Percentiles rank a stretch among this genome's conserved stretches.
Conservation (phyloP, 2,888 invertebrate genomes). For the Orthosia incerta region DNA sequence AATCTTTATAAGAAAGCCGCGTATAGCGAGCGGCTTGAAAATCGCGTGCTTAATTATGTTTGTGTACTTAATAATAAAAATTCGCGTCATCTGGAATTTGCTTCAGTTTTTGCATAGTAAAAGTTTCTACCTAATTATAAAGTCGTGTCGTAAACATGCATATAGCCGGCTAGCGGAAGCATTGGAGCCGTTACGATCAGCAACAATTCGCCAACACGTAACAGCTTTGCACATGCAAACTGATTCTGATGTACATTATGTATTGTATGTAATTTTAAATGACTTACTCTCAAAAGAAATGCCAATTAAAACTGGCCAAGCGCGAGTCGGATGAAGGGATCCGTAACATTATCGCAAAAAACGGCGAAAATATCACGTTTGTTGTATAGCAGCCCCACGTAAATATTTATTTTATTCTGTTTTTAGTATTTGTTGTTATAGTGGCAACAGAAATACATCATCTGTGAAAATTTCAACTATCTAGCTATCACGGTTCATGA, state of each 20-base stretch:
- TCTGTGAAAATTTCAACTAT: no score
- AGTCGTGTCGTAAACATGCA: conserved; percentile 71
- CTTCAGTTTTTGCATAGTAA: conserved; percentile 70
- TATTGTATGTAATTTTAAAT: conserved; percentile 51
- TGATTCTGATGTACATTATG: conserved; percentile 52
- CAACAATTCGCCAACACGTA: conserved; percentile 65
- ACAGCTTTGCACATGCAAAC: conserved; percentile 65
- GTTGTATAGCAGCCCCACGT: no score
- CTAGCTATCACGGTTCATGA: no score
- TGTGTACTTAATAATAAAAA: conserved; percentile 52
- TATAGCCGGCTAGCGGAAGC: conserved; percentile 71
- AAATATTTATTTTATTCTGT: no score
- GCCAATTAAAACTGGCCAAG: no score
- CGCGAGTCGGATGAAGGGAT: no score
- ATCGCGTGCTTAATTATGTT: conserved; percentile 52
- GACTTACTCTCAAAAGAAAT: conserved; percentile 27
- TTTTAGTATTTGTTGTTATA: no score
- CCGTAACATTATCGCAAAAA: no score
- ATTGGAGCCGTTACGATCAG: conserved; percentile 67
- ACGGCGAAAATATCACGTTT: no score
- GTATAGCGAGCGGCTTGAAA: conserved; percentile 18
- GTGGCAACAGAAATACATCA: no score
- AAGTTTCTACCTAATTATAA: conserved; percentile 74
- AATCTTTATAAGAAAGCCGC: conserved; percentile 39
- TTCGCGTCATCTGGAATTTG: conserved; percentile 53